Base-by-base conservation (phyloP, 2,888 invertebrate genomes). In the Corythucha ciliata region DNA sequence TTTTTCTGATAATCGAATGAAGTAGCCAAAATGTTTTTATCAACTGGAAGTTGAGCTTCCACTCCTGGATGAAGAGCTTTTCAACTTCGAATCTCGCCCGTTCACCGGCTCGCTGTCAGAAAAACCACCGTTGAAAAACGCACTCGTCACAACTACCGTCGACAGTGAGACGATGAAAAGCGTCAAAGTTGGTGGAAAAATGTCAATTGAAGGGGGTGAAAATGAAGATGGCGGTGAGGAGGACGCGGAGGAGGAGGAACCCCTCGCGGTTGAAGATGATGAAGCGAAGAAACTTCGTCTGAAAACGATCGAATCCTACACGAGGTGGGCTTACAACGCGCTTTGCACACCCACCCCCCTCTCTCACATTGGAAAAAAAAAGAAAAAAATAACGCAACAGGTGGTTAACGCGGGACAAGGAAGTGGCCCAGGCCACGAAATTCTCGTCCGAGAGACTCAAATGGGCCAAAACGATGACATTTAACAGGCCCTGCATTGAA, bases 11-110 rank as follows among this genome's bases (percentile, higher is more conserved):
- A n/a, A 29, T 29, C n/a, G 8, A 29, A 29, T 29, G 8, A 29
- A 29, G 8, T 29, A 8, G 29, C 41, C 53, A 53, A 46, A 50
- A 41, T 25, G 39, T 10, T 50, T 41, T 18, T 56, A 44, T 36
- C 49, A 53, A 41, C 42, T 53, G 8, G 56, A 56, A 36, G 18
- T 56, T n/a, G 42, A 53, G 24, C 18, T 47, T 2, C 56, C 56
- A 2, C 48, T 56, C 10, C 20, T 56, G 37, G 56, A 56, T 27
- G 21, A 45, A 3, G 26, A 10, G 10, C 32, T 53, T 5, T 26
- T 12, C 8, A 2, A 29, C 16, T 47, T 47, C 32, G 51, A 51
- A 21, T 33, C 51, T n/a, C 32, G 32, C 1, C 3, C 16, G 6
- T 24, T 49, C 22, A 21, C 21, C 14, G 22, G 29, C 16, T 5